Conservation (phyloP, 2,113 vertebrate genomes). For the Dicerorhinus sumatrensis region DNA sequence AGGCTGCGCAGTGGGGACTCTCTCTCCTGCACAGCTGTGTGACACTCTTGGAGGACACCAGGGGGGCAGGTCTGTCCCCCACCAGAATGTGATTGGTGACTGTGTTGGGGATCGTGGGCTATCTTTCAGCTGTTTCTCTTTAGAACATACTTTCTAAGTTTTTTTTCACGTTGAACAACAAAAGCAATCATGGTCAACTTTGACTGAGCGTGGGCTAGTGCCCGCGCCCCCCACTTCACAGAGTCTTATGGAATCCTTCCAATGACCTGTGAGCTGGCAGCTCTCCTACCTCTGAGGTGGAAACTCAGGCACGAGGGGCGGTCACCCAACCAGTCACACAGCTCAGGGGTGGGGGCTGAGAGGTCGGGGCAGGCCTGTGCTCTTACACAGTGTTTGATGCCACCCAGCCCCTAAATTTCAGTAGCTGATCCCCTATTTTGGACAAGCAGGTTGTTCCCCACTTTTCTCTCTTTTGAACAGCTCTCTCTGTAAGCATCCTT, state of each 20-base stretch:
- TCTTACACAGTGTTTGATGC: rapidly evolving
- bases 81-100: neutral
- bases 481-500: neutral
- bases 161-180: neutral
- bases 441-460: neutral
- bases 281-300: neutral
- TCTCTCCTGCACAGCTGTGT: neutral
- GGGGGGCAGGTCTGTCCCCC: neutral
- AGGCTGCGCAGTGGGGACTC: neutral
- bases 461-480: neutral
- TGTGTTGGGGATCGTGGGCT: rapidly evolving
- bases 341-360: neutral
- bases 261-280: neutral
- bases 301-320: neutral
- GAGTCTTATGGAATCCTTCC: neutral
- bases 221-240: too few species aligned
- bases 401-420: rapidly evolving
- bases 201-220: too few species aligned
- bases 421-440: neutral
- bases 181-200: neutral
- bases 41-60: neutral
- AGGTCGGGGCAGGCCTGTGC: rapidly evolving
- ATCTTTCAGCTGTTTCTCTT: neutral
- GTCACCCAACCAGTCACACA: neutral
- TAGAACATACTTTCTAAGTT: neutral